These are phyloP conservation scores for Bubo bubo DNA, from an alignment of 2,113 vertebrate genomes.

Conservation along the genomic window DNA sequence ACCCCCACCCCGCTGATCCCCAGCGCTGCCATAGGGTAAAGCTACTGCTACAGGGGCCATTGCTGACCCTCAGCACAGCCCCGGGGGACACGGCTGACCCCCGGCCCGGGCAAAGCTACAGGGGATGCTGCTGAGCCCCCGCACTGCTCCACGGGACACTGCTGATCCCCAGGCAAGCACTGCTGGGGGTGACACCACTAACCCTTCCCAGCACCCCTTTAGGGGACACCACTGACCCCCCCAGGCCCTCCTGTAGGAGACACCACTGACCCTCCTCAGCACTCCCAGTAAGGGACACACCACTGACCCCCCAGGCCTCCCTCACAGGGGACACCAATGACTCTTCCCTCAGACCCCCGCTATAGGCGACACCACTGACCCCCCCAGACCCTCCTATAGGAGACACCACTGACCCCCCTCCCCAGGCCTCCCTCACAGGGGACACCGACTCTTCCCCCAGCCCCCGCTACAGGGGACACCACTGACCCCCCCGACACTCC, in stretches of 20 bases:
- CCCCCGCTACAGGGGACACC: no score
- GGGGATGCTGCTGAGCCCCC: neutral
- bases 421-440: neutral
- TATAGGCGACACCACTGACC: neutral
- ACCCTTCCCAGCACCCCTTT: no score
- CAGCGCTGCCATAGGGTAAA: neutral
- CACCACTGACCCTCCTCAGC: neutral
- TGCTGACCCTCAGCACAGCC: neutral
- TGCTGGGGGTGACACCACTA: no score
- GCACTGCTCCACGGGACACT: neutral
- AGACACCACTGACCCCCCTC: neutral
- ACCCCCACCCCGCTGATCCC: accelerated
- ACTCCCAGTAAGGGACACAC: no score
- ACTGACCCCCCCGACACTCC: neutral
- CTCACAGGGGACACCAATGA: no score
- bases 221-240: no score
- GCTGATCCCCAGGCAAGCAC: accelerated
- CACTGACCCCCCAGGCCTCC: no score
- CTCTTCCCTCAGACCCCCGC: neutral
- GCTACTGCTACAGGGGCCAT: neutral
- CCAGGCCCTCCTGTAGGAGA: neutral
- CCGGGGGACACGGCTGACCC: neutral
- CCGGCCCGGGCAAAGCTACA: neutral
- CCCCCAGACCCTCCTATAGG: no score
- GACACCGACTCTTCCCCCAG: no score